These are phyloP conservation scores for Salvelinus fontinalis DNA, from an alignment of 2,113 vertebrate genomes.

Conservation along the genomic window DNA sequence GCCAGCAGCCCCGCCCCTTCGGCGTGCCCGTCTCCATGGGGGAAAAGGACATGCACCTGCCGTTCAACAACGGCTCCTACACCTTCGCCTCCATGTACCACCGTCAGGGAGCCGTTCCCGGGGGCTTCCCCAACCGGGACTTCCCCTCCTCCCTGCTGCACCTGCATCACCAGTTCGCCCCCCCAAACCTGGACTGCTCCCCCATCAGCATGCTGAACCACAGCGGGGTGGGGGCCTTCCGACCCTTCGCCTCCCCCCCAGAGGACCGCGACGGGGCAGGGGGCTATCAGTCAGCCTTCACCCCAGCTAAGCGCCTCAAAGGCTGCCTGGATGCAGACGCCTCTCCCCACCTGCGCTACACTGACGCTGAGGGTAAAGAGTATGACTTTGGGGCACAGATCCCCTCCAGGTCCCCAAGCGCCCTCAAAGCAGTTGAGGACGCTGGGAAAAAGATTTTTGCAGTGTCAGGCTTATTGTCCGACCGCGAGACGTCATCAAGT, in stretches of 20 bases:
- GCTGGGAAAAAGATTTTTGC: conserved; percentile 98
- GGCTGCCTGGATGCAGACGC: conserved; percentile 94
- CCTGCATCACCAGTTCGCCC: conserved; percentile 97
- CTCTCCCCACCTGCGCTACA: conserved; percentile 97
- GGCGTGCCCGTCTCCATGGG: conserved; percentile 95
- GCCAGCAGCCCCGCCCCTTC: conserved; percentile 94
- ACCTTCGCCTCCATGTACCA: conserved; percentile 99
- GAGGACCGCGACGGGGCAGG: conserved; percentile 92
- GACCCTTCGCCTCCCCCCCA: conserved; percentile 90
- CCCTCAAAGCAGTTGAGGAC: conserved; percentile 93
- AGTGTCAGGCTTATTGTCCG: conserved; percentile 97
- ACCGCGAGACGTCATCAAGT: conserved; percentile 97
- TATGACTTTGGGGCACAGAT: conserved; percentile 95
- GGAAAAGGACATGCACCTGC: conserved; percentile 93
- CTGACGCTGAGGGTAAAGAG: conserved; percentile 97
- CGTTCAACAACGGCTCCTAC: conserved; percentile 97
- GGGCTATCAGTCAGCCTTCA: conserved; percentile 97
- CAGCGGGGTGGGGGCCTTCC: conserved; percentile 95
- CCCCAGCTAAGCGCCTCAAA: conserved; percentile 96
- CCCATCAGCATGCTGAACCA: conserved; percentile 99
- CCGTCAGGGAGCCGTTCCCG: conserved; percentile 92
- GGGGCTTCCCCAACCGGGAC: conserved; percentile 94
- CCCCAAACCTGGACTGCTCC: conserved; percentile 97
- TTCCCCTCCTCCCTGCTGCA: conserved; percentile 97
- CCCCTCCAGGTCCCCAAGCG: conserved; percentile 90